Evolutionary conservation across 2,797 vertebrate species (phyloP).

Genomic region (Danio tinwini): DNA sequence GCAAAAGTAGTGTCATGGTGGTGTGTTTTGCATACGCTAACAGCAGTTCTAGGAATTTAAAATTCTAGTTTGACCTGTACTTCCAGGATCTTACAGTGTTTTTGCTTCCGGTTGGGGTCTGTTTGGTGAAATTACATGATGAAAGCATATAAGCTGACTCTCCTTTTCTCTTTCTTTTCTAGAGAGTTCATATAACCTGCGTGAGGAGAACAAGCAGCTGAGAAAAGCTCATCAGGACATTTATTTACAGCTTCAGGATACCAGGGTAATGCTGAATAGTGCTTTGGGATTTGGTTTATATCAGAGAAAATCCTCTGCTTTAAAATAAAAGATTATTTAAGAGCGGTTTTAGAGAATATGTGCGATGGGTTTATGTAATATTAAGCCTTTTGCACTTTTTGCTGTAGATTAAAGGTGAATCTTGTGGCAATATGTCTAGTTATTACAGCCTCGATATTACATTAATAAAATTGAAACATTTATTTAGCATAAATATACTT

Average conservation of each 20-base stretch:
- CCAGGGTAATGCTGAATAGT: constrained; percentile 81
- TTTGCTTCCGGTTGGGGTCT: not conserved
- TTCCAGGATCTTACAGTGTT: not conserved
- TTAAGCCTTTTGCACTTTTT: not conserved
- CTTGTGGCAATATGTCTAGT: not conserved
- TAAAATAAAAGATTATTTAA: not conserved
- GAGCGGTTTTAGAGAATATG: not conserved
- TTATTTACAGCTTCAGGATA: constrained; percentile 92
- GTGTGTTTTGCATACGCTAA: not conserved
- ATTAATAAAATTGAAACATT: not conserved
- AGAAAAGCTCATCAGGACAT: constrained; percentile 96
- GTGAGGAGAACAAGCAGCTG: constrained; percentile 94
- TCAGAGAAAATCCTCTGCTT: not conserved
- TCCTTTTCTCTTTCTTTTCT: constrained; percentile 22
- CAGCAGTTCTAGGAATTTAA: not conserved
- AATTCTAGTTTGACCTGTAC: not conserved
- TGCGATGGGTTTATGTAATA: not conserved
- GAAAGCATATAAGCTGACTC: not conserved
- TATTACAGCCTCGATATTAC: not conserved
- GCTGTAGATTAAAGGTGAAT: not conserved
- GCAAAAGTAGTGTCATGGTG: not conserved
- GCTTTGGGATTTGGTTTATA: constrained; percentile 18
- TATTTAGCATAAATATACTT: no score
- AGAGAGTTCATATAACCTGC: constrained; percentile 90
- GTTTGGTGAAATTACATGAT: not conserved